These are phyloP conservation scores for Pseudochaenichthys georgianus DNA, from an alignment of 2,797 vertebrate species.

Conservation along the genomic window DNA sequence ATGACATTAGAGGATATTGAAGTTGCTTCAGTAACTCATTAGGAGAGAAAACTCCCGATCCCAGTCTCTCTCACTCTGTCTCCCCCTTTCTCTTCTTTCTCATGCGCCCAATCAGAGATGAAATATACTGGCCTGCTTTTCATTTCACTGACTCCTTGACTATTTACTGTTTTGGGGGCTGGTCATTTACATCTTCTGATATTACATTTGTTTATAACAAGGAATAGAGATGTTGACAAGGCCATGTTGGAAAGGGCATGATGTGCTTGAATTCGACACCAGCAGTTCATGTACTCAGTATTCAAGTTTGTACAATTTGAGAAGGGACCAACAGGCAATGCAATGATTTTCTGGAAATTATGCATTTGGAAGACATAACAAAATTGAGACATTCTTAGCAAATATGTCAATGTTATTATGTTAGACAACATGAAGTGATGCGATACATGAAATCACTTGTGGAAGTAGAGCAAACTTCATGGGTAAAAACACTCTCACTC, in stretches of 20 bases:
- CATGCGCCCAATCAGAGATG: conserved; percentile 71
- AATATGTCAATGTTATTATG: not conserved
- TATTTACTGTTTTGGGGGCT: conserved; percentile 51
- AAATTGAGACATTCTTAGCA: not conserved
- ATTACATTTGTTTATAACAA: conserved; percentile 61
- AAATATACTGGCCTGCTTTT: conserved; percentile 77
- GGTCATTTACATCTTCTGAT: conserved; percentile 53
- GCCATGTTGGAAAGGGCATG: conserved; percentile 24
- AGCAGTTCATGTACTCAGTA: conserved; percentile 5
- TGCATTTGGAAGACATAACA: not conserved
- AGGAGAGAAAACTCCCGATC: conserved; percentile 62
- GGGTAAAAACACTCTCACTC: not conserved
- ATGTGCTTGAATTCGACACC: conserved; percentile 25
- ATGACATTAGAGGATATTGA: conserved; percentile 87
- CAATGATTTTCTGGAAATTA: not conserved
- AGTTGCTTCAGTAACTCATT: conserved; percentile 85
- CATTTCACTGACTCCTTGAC: conserved; percentile 65
- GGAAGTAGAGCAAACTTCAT: not conserved
- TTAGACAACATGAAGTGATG: not conserved
- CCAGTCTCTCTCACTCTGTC: conserved; percentile 34
- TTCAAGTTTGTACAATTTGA: not conserved
- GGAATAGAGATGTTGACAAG: conserved; percentile 34
- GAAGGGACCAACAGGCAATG: not conserved
- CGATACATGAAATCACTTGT: not conserved
- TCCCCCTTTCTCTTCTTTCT: conserved; percentile 46